Percentiles rank a stretch among this genome's conserved stretches.
phyloP scores from a whole-genome alignment of 2,797 vertebrate genomes.

The Leuciscus waleckii region DNA sequence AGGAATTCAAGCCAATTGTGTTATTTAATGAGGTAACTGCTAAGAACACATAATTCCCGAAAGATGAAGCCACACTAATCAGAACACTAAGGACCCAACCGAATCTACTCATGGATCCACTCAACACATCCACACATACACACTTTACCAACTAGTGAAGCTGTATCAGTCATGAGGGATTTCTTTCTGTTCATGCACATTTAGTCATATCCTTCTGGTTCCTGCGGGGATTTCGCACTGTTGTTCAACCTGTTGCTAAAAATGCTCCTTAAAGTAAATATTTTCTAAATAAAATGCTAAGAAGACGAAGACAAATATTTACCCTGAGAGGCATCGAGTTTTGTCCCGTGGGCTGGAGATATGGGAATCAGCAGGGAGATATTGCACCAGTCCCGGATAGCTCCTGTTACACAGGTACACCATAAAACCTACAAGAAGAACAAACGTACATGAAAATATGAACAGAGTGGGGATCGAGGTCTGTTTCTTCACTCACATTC shows the following conservation, averaged over 20 bases:
- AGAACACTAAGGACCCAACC: slow-evolving; percentile 9
- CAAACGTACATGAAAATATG: slow-evolving; percentile 29
- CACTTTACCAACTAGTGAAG: neutral
- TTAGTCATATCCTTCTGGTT: neutral
- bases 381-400: slow-evolving; percentile 83
- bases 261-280: neutral
- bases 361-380: slow-evolving; percentile 78
- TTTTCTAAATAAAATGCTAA: neutral
- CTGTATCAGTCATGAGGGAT: neutral
- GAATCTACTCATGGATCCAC: neutral
- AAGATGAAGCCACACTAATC: slow-evolving; percentile 30
- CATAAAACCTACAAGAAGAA: slow-evolving; percentile 73
- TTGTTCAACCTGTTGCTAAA: neutral
- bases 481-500: neutral
- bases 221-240: neutral
- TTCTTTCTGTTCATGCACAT: neutral
- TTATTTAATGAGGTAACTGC: slow-evolving; percentile 42
- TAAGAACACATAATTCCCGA: slow-evolving; percentile 36
- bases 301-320: slow-evolving; percentile 51
- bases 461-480: neutral
- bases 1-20: slow-evolving; percentile 52
- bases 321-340: slow-evolving; percentile 85
- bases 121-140: neutral
- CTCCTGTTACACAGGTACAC: slow-evolving; percentile 83
- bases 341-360: slow-evolving; percentile 83